Evolutionary conservation across 2,797 vertebrate genomes (phyloP), one percentile per base, ranked within the genome.

Genomic region (Jordanella pulchra): DNA sequence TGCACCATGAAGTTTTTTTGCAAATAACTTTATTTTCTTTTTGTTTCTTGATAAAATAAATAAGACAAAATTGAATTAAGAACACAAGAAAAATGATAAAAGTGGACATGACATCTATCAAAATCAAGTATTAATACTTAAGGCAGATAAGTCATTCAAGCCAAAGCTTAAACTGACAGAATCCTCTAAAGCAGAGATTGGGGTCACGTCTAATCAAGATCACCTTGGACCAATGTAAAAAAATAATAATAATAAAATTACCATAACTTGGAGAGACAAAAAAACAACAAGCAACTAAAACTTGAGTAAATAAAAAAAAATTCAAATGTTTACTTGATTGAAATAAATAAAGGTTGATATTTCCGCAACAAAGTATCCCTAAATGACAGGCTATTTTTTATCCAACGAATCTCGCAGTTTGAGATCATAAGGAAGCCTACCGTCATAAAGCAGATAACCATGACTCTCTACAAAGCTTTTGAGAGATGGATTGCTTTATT

Each of bases 401-500:
- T n/a, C 15, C 7, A 56, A 56, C 17, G 4, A 56, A 28, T 56
- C 54, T 56, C 1, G 3, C 51, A 23, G 18, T 51, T 51, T 27
- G 45, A 47, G 13, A 13, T 76, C 35, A 15, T 32, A 60, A 39
- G 54, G 15, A 30, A 30, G 54, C 6, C 14, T 28, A 7, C 30
- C 9, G 23, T 23, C 32, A 10, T 6, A 39, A 39, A 18, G 0
- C 54, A 72, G 14, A 25, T 30, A 13, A 12, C 47, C 54, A 28
- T 73, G 25, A 28, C 9, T 27, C 67, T 71, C 7, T 48, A 55
- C 7, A 65, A 69, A 69, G 18, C 64, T 53, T 69, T 5, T 42
- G 65, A 72, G 28, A 15, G 30, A 53, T 21, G 25, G 11, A 55
- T 23, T 17, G 23, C 45, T 71, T 72, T 79, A 79, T 85, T 76